These are phyloP conservation scores for Drosophila nigrodunni DNA, from an alignment of 1,140 invertebrate genomes.

Conservation along the genomic window DNA sequence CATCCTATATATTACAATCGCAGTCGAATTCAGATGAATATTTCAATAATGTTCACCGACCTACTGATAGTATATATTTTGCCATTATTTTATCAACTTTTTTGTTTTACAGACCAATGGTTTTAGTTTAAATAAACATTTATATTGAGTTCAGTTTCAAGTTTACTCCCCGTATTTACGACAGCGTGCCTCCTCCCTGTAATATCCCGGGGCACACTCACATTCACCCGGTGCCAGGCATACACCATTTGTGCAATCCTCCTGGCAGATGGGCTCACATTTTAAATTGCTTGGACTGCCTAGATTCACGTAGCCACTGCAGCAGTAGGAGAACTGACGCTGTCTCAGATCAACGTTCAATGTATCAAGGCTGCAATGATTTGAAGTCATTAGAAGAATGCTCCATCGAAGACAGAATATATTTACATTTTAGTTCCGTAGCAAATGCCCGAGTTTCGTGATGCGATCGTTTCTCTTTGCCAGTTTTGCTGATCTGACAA, in stretches of 20 bases:
- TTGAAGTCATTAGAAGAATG: not conserved
- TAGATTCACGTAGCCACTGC: slow-evolving; percentile 58
- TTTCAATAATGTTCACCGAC: too few relatives aligned
- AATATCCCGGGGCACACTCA: slow-evolving; percentile 81
- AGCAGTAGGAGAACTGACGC: slow-evolving; percentile 71
- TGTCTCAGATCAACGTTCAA: slow-evolving; percentile 57
- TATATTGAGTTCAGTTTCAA: not conserved
- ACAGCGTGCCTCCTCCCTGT: slow-evolving; percentile 37
- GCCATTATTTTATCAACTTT: too few relatives aligned
- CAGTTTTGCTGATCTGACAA: slow-evolving; percentile 26
- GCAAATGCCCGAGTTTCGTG: slow-evolving; percentile 54
- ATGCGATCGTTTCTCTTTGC: slow-evolving; percentile 39
- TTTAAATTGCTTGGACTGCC: slow-evolving; percentile 53
- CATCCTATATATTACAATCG: too few relatives aligned
- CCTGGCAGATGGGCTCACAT: slow-evolving; percentile 86
- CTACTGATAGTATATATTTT: too few relatives aligned
- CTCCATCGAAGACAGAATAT: not conserved
- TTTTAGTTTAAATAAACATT: not conserved
- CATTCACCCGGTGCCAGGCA: slow-evolving; percentile 86
- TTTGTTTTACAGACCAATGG: not conserved
- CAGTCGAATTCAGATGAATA: too few relatives aligned
- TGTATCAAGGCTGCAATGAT: slow-evolving; percentile 47
- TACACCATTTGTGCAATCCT: slow-evolving; percentile 86
- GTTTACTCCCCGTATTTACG: slow-evolving; percentile 2
- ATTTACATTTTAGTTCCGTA: slow-evolving; percentile 43